Percentiles rank a stretch among this genome's conserved stretches.
Conservation (phyloP, 2,888 invertebrate genomes). For the Leptura quadrifasciata region DNA sequence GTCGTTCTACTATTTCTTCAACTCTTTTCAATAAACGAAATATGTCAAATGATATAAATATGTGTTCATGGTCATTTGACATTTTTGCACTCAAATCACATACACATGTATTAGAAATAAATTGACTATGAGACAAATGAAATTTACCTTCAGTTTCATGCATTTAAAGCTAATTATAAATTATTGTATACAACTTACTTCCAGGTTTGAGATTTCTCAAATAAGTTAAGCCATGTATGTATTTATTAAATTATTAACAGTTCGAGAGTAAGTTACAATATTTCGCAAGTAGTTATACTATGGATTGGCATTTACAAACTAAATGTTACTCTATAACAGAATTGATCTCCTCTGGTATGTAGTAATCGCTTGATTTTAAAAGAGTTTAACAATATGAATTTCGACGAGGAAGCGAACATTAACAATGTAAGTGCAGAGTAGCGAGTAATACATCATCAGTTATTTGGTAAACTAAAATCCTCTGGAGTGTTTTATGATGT, state of each 20-base stretch:
- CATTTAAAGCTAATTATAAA: not conserved
- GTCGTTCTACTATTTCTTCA: too few relatives aligned
- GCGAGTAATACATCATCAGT: slow-evolving; percentile 60
- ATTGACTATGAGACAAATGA: too few relatives aligned
- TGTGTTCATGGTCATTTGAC: too few relatives aligned
- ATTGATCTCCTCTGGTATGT: not conserved
- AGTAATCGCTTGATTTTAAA: not conserved
- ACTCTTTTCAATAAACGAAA: too few relatives aligned
- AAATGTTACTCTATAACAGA: not conserved
- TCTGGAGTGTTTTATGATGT: slow-evolving; percentile 62
- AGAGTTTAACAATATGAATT: not conserved
- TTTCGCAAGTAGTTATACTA: not conserved
- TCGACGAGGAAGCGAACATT: not conserved
- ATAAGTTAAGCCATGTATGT: not conserved
- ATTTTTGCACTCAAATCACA: too few relatives aligned
- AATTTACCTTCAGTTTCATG: not conserved
- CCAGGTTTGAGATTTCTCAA: slow-evolving; percentile 2
- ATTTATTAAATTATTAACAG: slow-evolving; percentile 11
- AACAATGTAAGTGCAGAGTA: slow-evolving; percentile 38
- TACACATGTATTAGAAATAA: too few relatives aligned
- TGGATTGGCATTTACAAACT: not conserved
- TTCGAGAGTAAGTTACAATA: not conserved
- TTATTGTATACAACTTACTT: not conserved
- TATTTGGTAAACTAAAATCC: slow-evolving; percentile 60
- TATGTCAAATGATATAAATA: too few relatives aligned